Conservation (phyloP, 2,113 vertebrate genomes). For the Rhinopomastus cyanomelas region DNA sequence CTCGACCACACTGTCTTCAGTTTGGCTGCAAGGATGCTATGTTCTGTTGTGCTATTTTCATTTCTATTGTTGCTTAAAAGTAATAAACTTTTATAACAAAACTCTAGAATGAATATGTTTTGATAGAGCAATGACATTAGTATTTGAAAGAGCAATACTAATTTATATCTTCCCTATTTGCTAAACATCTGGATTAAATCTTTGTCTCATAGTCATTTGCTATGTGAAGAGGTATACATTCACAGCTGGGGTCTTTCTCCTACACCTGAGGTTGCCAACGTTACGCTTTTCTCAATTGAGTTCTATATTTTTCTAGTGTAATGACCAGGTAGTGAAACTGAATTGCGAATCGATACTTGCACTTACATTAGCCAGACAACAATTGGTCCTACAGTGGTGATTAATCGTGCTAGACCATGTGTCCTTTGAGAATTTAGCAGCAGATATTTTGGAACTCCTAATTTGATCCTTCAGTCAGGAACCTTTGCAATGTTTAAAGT, state of each 20-base stretch:
- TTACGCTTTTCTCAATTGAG: neutral
- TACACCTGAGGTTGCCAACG: neutral
- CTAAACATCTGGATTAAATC: neutral
- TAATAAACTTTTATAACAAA: neutral
- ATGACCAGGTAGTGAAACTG: neutral
- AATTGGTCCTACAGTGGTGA: neutral
- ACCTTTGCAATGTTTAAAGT: slow-evolving; percentile 2
- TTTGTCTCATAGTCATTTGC: neutral
- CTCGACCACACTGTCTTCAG: no score
- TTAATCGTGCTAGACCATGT: neutral
- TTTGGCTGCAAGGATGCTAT: no score
- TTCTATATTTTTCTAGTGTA: neutral
- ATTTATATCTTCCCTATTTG: slow-evolving; percentile 17
- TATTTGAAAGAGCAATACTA: neutral
- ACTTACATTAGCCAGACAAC: neutral
- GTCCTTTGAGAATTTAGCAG: neutral
- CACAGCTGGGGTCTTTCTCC: neutral
- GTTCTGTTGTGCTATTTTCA: slow-evolving; percentile 21
- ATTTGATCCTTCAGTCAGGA: slow-evolving; percentile 1
- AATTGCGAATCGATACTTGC: slow-evolving; percentile 1
- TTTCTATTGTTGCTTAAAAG: neutral
- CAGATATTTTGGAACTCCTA: neutral
- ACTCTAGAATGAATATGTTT: neutral
- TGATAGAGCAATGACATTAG: neutral
- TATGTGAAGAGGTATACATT: neutral